phyloP scores from a whole-genome alignment of 2,888 invertebrate genomes.

The Drosophila ezoana region DNA sequence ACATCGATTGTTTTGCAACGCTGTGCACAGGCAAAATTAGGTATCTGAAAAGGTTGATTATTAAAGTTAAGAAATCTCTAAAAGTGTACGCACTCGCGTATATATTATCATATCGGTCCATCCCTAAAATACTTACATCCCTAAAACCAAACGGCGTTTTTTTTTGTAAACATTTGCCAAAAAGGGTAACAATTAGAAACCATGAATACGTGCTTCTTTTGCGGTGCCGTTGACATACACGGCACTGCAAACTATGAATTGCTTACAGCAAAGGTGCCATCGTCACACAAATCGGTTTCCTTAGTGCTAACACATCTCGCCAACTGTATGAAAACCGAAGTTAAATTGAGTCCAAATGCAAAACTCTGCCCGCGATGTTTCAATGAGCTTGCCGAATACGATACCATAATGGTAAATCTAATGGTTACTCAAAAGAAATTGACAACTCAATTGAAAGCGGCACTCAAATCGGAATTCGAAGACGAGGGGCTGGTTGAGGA shows the following conservation, averaged over 20 bases:
- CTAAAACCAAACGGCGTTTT: conserved; percentile 45
- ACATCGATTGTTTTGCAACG: conserved; percentile 49
- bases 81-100: conserved; percentile 38
- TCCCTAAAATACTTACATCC: conserved; percentile 57
- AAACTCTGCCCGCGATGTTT: conserved; percentile 77
- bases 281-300: conserved; percentile 77
- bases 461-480: conserved; percentile 66
- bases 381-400: conserved; percentile 76
- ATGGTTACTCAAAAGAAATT: conserved; percentile 78
- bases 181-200: conserved; percentile 9
- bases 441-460: conserved; percentile 70
- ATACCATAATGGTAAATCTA: conserved; percentile 80
- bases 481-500: conserved; percentile 49
- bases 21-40: conserved; percentile 29
- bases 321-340: conserved; percentile 78
- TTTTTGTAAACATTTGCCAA: conserved; percentile 48
- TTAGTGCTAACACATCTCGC: conserved; percentile 79
- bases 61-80: conserved; percentile 51
- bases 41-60: conserved; percentile 48
- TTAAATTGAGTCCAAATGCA: conserved; percentile 63
- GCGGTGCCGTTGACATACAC: conserved; percentile 71
- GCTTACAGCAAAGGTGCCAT: conserved; percentile 70
- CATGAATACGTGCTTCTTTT: conserved; percentile 79
- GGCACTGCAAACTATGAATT: conserved; percentile 62
- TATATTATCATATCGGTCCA: conserved; percentile 58